Base-by-base conservation (phyloP, 2,888 invertebrate genomes). In the Saturnia pavonia region DNA sequence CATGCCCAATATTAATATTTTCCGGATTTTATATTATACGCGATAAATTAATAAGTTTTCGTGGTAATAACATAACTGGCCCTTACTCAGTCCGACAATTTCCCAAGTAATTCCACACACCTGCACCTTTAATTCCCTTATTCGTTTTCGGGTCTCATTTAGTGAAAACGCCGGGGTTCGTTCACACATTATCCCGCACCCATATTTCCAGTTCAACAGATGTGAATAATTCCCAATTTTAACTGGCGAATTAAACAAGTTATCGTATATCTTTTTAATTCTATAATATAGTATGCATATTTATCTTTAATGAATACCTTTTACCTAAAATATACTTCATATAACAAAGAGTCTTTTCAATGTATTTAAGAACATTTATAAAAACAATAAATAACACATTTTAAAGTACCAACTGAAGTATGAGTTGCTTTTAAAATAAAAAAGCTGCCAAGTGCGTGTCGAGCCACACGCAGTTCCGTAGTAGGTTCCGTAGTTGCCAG, bases 41-140 rank as follows among this genome's bases (percentile, higher is more conserved):
- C n/a, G 65, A 40, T 40, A 65, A 40, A 40, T n/a, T 65, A 65
- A 65, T 65, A 19, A 51, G 25, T 48, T 45, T 25, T 12, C 22
- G 27, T 68, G 34, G 19, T 68, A 27, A 27, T 8, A 48, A 48
- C 2, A 48, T 43, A 25, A 68, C 48, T 68, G 27, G 25, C 27
- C 68, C 27, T 51, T 67, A 45, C 72, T 71, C 75, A 40, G 68
- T 71, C 72, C 74, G 69, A 67, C 76, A 77, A 77, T 78, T 78
- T 76, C 76, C 77, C 70, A 70, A 72, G 76, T 80, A 78, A 81
- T 85, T 84, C 78, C 72, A 74, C 70, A 76, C 83, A 81, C 80
- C 82, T 81, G 84, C 78, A 82, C 82, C 81, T 83, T 80, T 84
- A 85, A 84, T 84, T 85, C 82, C 81, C 82, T 78, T 80, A 80